Conservation (phyloP, 2,888 invertebrate species). For the Andrena camellia region DNA sequence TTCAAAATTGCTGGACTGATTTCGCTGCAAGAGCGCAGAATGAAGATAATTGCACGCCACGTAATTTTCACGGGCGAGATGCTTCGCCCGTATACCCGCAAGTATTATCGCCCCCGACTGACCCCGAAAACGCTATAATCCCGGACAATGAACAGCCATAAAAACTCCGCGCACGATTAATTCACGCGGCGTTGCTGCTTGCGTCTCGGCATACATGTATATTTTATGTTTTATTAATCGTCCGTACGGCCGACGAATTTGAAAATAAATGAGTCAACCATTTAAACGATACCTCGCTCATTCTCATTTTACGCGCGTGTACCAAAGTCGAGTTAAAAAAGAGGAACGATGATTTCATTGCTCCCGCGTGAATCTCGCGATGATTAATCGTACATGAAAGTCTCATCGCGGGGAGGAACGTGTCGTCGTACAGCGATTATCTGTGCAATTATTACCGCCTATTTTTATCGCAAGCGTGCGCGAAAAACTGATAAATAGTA, state of each 20-base stretch:
- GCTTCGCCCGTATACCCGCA: not conserved
- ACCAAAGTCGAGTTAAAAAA: not conserved
- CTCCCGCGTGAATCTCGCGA: not conserved
- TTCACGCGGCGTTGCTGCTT: not conserved
- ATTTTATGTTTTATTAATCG: slow-evolving; percentile 1
- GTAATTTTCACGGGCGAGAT: not conserved
- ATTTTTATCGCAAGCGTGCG: not conserved
- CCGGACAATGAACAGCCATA: not conserved
- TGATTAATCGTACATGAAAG: not conserved
- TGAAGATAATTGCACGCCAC: not conserved
- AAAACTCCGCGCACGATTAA: not conserved
- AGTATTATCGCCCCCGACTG: not conserved
- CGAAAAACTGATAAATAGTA: not conserved
- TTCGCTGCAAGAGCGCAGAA: too few species aligned
- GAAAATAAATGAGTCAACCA: not conserved
- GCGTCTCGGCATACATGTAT: not conserved
- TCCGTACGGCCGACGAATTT: not conserved
- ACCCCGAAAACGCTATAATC: not conserved
- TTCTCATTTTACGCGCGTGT: not conserved
- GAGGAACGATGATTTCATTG: slow-evolving; percentile 44
- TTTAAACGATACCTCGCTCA: not conserved
- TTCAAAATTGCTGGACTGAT: not conserved
- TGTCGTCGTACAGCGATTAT: not conserved
- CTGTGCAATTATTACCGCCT: not conserved
- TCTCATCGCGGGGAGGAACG: not conserved